Evolutionary conservation across 2,888 invertebrate species (phyloP).

Genomic region (Heliothis peltigera): DNA sequence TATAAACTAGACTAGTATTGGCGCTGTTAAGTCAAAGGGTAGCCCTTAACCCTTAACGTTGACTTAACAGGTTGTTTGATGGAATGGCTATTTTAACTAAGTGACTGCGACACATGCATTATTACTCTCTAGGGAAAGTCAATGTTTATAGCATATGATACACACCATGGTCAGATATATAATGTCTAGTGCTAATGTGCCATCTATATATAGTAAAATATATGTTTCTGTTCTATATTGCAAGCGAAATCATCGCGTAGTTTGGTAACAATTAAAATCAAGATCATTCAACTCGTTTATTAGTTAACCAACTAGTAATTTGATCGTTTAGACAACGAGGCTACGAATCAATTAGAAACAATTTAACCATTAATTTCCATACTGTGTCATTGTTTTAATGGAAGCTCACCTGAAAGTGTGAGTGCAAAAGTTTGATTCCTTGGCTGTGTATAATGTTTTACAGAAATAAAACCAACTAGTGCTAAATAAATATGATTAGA

Average conservation of each 20-base stretch:
- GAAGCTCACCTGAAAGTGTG: background rate
- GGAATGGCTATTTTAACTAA: too few species aligned
- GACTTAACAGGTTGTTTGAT: too few species aligned
- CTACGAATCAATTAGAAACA: constrained; percentile 50
- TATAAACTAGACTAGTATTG: too few species aligned
- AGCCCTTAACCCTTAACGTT: too few species aligned
- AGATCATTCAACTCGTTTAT: constrained; percentile 42
- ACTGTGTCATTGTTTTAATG: constrained; percentile 4
- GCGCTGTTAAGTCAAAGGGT: too few species aligned
- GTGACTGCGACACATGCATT: too few species aligned
- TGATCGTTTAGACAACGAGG: constrained; percentile 37
- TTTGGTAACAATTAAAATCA: constrained; percentile 47
- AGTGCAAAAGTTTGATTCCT: background rate
- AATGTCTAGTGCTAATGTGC: background rate
- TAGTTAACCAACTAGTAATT: constrained; percentile 37
- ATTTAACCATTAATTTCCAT: constrained; percentile 47
- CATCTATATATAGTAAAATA: background rate
- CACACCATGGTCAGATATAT: background rate
- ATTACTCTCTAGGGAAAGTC: background rate
- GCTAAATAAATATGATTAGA: constrained; percentile 5
- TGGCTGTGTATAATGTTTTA: background rate
- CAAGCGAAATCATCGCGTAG: constrained; percentile 3
- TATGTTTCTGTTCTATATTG: background rate
- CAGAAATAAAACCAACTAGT: background rate
- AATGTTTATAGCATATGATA: background rate